Percentiles rank a stretch among this genome's conserved stretches.
Conservation (phyloP, 30 jellyfish, hydroid and myxozoan genomes). For the Pseudorhiza aurosa region DNA sequence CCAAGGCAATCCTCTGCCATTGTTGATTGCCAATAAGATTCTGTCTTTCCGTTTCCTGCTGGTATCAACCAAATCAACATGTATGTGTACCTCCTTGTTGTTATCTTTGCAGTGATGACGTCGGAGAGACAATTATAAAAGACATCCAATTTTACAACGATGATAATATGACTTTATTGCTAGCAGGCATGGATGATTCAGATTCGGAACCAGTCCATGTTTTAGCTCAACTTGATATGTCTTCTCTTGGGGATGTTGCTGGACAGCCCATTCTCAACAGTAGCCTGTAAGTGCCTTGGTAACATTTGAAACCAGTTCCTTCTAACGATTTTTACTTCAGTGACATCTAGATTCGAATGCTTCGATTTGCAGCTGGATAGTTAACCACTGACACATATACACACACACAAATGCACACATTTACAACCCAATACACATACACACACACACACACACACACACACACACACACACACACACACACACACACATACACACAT, state of each 20-base stretch:
- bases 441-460: too few relatives aligned
- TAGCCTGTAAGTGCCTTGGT: background rate
- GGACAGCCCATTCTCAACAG: background rate
- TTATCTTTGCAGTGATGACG: background rate
- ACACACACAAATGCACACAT: too few relatives aligned
- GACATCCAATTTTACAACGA: conserved; percentile 10
- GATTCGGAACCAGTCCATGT: conserved; percentile 23
- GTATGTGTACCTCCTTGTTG: background rate
- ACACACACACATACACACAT: too few relatives aligned
- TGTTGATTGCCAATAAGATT: background rate
- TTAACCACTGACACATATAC: too few relatives aligned
- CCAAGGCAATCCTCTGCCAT: too few relatives aligned
- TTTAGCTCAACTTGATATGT: conserved; percentile 15
- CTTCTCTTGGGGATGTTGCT: background rate
- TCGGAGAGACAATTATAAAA: background rate
- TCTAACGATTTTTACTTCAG: too few relatives aligned
- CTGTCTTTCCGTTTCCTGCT: background rate
- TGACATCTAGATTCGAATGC: too few relatives aligned
- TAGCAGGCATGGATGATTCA: background rate
- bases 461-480: too few relatives aligned
- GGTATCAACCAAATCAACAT: too few relatives aligned
- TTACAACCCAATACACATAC: too few relatives aligned
- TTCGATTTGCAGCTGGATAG: too few relatives aligned
- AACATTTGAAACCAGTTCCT: too few relatives aligned
- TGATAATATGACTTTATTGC: background rate